Percentiles rank a stretch among this genome's conserved stretches.
Evolutionary conservation across 2,113 vertebrate species (phyloP).

Genomic region (Sula dactylatra): DNA sequence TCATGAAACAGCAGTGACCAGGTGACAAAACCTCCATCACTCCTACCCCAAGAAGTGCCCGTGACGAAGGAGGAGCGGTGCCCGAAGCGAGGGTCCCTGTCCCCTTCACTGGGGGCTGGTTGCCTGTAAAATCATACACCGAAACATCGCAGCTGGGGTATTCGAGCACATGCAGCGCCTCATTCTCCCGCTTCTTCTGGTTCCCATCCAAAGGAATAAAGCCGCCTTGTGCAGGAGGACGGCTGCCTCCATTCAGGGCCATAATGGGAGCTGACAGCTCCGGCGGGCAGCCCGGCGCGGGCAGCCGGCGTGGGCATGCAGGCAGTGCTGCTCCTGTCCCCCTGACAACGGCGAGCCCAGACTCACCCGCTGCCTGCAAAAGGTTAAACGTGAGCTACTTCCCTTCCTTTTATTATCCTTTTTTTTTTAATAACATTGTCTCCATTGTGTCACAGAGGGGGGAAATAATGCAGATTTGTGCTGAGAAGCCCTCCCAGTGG

Average conservation of each 20-base stretch:
- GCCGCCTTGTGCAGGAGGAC: not conserved
- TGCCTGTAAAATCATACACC: not conserved
- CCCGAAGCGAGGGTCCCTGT: not conserved
- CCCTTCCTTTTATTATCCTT: not conserved
- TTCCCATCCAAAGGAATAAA: constrained; percentile 26
- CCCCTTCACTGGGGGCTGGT: not conserved
- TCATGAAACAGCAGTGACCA: not conserved
- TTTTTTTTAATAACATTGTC: not conserved
- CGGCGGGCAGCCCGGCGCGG: not conserved
- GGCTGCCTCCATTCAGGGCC: not conserved
- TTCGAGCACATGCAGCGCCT: not conserved
- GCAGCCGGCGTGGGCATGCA: not conserved
- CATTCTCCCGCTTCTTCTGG: not conserved
- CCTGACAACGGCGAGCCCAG: not conserved
- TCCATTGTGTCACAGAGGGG: not conserved
- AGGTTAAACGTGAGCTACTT: not conserved
- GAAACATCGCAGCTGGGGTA: not conserved
- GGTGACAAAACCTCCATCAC: not conserved
- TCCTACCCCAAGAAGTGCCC: not conserved
- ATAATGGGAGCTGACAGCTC: constrained; percentile 24
- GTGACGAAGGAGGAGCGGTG: not conserved
- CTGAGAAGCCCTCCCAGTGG: not conserved
- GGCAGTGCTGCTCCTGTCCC: not conserved
- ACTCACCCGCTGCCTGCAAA: not conserved
- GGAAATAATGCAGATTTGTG: not conserved